Evolutionary conservation across 2,888 invertebrate genomes (phyloP), one percentile per base, ranked within the genome.

Genomic region (Acrobeloides nanus): DNA sequence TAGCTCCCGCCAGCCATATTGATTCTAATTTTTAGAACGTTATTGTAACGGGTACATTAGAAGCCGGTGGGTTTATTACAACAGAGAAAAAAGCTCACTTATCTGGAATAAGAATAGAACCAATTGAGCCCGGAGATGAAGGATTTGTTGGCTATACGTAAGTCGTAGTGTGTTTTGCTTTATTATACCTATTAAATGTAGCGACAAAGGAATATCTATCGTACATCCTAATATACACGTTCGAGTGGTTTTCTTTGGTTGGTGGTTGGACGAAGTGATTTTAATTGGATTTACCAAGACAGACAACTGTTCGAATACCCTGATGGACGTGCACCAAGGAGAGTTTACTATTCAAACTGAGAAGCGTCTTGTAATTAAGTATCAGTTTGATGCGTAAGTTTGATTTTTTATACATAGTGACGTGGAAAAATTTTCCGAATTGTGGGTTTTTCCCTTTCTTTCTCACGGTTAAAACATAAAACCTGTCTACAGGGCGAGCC

Each of bases 281-380:
- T 15, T 43, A 48, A 54, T 68, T 23, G 68, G 67, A 25, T 66
- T 58, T 42, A 58, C 63, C 40, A 55, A 59, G 2, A 62, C 59
- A 38, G 61, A 64, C 1, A 55, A 58, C 10, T 69, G 69, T 45
- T 33, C 55, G 12, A 54, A 58, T 5, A 59, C 65, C 1, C 57
- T 61, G 40, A 52, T 52, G 44, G 62, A 61, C 27, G 55, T 70
- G 15, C 41, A 53, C 1, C 57, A 56, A 8, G 52, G 40, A 23
- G 55, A 51, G 50, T 68, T 59, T 43, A 57, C 56, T 6, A 57
- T 66, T 21, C 68, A 67, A 27, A 67, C 65, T 10, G 68, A 68
- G 42, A 57, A 53, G 32, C 51, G 67, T 27, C 56, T 70, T 34
- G 65, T 65, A 20, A 53, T 69, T 41, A 57, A 59, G 27, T 56